These are phyloP conservation scores for Eueides isabella DNA, from an alignment of 1,140 invertebrate species.

Conservation along the genomic window DNA sequence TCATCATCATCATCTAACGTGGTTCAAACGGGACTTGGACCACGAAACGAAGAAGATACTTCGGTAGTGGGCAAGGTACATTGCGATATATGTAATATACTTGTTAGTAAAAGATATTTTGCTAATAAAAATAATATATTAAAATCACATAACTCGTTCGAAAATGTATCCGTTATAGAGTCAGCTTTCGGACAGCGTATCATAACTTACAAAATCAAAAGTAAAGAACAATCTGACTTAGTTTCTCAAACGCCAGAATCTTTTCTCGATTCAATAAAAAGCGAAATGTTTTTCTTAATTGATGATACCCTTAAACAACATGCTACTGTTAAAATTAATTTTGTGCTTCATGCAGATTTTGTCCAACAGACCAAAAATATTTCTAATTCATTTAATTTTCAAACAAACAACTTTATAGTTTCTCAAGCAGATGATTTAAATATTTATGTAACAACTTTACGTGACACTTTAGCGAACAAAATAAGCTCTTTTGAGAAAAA, in stretches of 20 bases:
- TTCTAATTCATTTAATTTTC: no score
- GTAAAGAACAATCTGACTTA: slow-evolving; percentile 1
- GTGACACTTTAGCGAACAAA: slow-evolving; percentile 33
- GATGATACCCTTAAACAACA: slow-evolving; percentile 12
- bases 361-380: no score
- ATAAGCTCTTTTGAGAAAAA: slow-evolving; percentile 43
- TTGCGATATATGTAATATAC: no score
- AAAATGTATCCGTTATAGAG: slow-evolving; percentile 20
- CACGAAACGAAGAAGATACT: no score
- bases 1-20: no score
- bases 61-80: no score
- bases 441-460: slow-evolving; percentile 22
- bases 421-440: no score
- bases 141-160: slow-evolving; percentile 4
- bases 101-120: slow-evolving; percentile 9
- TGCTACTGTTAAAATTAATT: no score
- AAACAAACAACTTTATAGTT: no score
- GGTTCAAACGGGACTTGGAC: no score
- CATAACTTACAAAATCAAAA: slow-evolving; percentile 18
- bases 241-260: slow-evolving; percentile 29
- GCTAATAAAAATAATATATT: slow-evolving; percentile 20
- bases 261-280: slow-evolving; percentile 34
- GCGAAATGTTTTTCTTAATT: slow-evolving; percentile 25
- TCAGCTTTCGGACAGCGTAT: slow-evolving; percentile 20
- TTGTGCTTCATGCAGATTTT: no score